A percentile compares a stretch with the other conserved stretches of the same genome.
These are phyloP conservation scores for Enteromius unitaeniatus DNA, from an alignment of 2,797 vertebrate species.

Conservation along the genomic window DNA sequence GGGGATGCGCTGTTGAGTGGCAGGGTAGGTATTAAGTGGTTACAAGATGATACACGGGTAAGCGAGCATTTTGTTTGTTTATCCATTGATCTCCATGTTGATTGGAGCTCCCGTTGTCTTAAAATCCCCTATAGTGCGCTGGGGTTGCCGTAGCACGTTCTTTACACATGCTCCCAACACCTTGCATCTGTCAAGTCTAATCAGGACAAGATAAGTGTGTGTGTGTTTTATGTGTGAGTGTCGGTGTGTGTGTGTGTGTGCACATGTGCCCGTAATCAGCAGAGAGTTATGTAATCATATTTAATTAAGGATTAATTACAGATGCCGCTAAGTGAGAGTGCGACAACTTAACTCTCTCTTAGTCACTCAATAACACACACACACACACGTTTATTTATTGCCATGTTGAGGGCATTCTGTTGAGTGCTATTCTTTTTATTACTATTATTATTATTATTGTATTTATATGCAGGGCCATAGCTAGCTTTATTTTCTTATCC, in stretches of 20 bases:
- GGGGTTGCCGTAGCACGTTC: conserved; percentile 51
- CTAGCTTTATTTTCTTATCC: neutral
- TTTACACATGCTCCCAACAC: conserved; percentile 58
- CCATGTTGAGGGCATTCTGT: neutral
- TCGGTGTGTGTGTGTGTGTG: conserved; percentile 13
- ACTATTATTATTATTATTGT: neutral
- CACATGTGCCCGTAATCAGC: conserved; percentile 50
- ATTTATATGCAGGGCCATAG: neutral
- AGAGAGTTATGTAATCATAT: conserved; percentile 65
- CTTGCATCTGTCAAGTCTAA: conserved; percentile 58
- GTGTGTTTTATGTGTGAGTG: conserved; percentile 13
- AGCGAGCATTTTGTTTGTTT: conserved; percentile 38
- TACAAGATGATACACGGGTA: neutral
- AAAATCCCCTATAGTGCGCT: conserved; percentile 44
- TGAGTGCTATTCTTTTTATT: neutral
- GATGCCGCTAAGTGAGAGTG: conserved; percentile 53
- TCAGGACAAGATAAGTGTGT: conserved; percentile 57
- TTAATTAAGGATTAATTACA: conserved; percentile 63
- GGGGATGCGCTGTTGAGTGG: neutral
- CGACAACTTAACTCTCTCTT: conserved; percentile 53
- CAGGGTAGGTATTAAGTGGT: conserved; percentile 23
- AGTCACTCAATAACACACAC: conserved; percentile 28
- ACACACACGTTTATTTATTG: neutral
- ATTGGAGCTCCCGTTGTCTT: conserved; percentile 40
- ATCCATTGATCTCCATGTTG: conserved; percentile 48